Base-by-base conservation (phyloP, 2,888 invertebrate genomes). In the Phanerotoma sp. region DNA sequence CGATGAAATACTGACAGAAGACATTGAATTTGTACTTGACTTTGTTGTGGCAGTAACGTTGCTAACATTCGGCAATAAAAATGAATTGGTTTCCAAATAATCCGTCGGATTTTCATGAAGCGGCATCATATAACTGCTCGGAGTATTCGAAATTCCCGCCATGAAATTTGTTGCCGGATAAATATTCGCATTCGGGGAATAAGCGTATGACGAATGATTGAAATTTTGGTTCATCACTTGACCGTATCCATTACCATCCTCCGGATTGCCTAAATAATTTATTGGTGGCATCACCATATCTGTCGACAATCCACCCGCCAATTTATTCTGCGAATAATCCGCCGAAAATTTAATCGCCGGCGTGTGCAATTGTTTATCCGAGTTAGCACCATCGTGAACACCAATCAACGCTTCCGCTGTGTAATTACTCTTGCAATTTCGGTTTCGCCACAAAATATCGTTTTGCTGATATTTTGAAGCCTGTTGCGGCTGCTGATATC, bases 331-430 rank as follows among this genome's bases (percentile, higher is more conserved):
- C 0, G 72, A 40, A 54, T 77, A 77, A 55, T 75, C 76, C 10
- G 68, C 28, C 0, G 69, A 59, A 25, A 74, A 75, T 37, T 77
- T 77, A n/a, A 72, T 72, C 3, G 69, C 61, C 3, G 70, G 62
- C 0, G 55, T 22, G 15, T 62, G 63, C 15, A 60, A 22, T 20
- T 75, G 74, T 41, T 76, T 77, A 2, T 77, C 75, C 1, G 66
- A 62, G 35, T 70, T 66, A 44, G 58, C 68, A 3, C 61, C 63
- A 11, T 76, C 74, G 41, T 71, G 70, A 33, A 66, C 64, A 1
- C 77, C 71, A 38, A 78, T 78, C 15, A 78, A 52, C 5, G 78
- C 75, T 48, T 78, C 78, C 0, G 78, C 78, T 0, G 78, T 78
- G 45, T 78, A 78, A 56, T 75, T 78, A 47, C 77, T 78, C 52